Evolutionary conservation across 2,797 vertebrate genomes (phyloP).

Genomic region (Thunnus albacares): DNA sequence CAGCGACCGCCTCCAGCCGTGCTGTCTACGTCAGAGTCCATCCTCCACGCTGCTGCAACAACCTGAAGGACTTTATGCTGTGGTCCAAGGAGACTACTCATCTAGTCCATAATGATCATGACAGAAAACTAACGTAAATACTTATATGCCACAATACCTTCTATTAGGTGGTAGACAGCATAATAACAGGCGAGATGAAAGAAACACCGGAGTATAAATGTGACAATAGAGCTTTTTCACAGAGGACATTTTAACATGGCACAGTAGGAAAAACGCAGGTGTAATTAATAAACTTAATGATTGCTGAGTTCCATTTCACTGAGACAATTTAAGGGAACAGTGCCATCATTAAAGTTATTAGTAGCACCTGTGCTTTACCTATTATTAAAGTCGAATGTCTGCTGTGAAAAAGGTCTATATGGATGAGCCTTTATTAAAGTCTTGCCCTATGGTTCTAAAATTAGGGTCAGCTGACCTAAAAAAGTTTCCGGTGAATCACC

Average conservation of each 20-base stretch:
- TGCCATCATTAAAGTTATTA: no score
- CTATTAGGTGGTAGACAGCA: not conserved
- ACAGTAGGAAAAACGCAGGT: no score
- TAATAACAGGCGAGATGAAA: not conserved
- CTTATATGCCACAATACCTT: not conserved
- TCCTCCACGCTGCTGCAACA: conserved; percentile 30
- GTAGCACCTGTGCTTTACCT: no score
- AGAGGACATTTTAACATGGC: no score
- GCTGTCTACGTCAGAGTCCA: conserved; percentile 64
- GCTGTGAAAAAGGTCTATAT: no score
- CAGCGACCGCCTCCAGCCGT: conserved; percentile 56
- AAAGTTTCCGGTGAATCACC: conserved; percentile 6
- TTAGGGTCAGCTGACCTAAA: not conserved
- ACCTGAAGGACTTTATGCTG: conserved; percentile 60
- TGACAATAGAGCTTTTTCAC: not conserved
- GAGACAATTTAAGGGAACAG: no score
- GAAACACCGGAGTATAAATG: not conserved
- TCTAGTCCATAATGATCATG: conserved; percentile 14
- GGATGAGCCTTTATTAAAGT: no score
- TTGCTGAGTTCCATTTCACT: no score
- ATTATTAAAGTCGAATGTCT: no score
- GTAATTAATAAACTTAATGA: no score
- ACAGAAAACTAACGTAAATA: not conserved
- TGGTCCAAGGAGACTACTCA: conserved; percentile 55
- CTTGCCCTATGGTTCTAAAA: not conserved